Conservation (phyloP, 1,140 invertebrate species). For the Drosophila guanche region DNA sequence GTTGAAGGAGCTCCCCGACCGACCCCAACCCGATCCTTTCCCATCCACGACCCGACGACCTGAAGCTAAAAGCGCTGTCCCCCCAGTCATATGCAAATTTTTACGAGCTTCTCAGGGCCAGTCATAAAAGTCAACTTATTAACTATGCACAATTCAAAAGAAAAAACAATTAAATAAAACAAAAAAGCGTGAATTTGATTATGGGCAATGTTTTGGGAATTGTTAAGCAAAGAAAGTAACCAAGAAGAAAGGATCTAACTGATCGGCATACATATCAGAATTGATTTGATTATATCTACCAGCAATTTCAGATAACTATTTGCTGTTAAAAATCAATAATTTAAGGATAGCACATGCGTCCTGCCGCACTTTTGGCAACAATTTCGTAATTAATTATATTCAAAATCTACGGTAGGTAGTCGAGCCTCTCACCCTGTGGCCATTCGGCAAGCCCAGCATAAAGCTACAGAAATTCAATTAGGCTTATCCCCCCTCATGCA, state of each 20-base stretch:
- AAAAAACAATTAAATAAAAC: conserved; percentile 58
- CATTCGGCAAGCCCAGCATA: conserved; percentile 50
- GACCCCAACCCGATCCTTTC: not conserved
- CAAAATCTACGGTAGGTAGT: conserved; percentile 20
- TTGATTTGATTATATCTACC: too few species aligned
- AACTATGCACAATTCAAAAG: conserved; percentile 66
- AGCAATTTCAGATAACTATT: not conserved
- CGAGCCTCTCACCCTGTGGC: not conserved
- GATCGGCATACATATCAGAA: too few species aligned
- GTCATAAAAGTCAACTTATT: conserved; percentile 74
- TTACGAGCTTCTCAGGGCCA: conserved; percentile 59
- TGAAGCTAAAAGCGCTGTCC: conserved; percentile 33
- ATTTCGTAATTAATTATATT: conserved; percentile 44
- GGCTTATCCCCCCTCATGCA: conserved; percentile 68
- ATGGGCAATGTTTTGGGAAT: conserved; percentile 5
- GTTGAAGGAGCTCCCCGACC: conserved; percentile 11
- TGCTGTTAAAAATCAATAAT: conserved; percentile 37
- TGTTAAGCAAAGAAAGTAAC: not conserved
- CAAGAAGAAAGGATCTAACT: too few species aligned
- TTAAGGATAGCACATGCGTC: conserved; percentile 40
- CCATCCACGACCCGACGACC: conserved; percentile 1
- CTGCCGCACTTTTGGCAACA: conserved; percentile 8
- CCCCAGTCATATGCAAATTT: conserved; percentile 74
- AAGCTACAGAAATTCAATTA: conserved; percentile 80
- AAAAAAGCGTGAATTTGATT: conserved; percentile 50